These are phyloP conservation scores for Thaumetopoea pityocampa DNA, from an alignment of 1,140 invertebrate genomes.

Conservation along the genomic window DNA sequence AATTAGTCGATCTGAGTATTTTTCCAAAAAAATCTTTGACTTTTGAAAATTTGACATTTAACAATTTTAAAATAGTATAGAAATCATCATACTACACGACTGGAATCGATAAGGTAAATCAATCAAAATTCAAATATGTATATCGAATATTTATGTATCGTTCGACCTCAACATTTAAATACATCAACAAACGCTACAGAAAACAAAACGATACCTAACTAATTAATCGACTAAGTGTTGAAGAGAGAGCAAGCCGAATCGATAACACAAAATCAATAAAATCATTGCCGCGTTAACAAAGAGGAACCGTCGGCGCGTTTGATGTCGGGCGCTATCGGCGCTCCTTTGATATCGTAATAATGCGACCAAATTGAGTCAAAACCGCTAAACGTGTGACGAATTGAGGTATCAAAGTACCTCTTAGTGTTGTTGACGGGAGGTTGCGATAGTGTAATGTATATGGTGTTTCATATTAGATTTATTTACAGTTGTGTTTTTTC, in stretches of 20 bases:
- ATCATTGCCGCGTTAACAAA: conserved; percentile 55
- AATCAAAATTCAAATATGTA: conserved; percentile 9
- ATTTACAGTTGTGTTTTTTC: no score
- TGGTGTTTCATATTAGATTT: conserved; percentile 20
- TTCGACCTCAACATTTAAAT: conserved; percentile 2
- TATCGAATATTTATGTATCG: conserved; percentile 2
- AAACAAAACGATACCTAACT: conserved; percentile 45
- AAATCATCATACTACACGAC: background rate
- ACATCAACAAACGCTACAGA: conserved; percentile 5
- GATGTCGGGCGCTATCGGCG: conserved; percentile 50
- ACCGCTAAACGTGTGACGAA: conserved; percentile 70
- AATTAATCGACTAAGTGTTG: conserved; percentile 48
- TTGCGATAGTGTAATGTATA: conserved; percentile 21
- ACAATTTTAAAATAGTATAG: no score
- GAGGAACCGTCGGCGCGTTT: conserved; percentile 40
- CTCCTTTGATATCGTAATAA: conserved; percentile 64
- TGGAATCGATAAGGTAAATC: conserved; percentile 12
- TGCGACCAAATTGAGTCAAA: conserved; percentile 72
- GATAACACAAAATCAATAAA: conserved; percentile 71
- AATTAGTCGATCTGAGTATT: no score
- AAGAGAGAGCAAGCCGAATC: conserved; percentile 52
- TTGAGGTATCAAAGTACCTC: conserved; percentile 64
- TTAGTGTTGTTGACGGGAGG: conserved; percentile 40
- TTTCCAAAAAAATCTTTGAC: no score
- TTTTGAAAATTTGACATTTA: no score